Evolutionary conservation across 2,888 invertebrate genomes (phyloP), one percentile per base, ranked within the genome.

Genomic region (Nomada lathburiana): DNA sequence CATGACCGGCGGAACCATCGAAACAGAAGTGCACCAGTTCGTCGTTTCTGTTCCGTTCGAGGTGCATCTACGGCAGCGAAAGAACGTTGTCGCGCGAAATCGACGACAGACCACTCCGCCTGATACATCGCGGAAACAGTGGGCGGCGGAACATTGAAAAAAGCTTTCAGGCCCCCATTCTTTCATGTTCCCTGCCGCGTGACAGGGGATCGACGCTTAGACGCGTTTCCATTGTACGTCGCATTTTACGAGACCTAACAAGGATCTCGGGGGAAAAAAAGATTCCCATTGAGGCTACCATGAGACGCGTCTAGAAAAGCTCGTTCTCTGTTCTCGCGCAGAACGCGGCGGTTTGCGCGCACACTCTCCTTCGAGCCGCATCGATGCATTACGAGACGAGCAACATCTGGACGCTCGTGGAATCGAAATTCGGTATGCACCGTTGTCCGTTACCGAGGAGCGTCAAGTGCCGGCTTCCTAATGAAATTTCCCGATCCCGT

Each of bases 101-200:
- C 80, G 68, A 82, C 65, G 74, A 52, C 26, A 29, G 18, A 70
- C 42, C 55, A 74, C 70, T 60, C 57, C 62, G 36, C 42, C 52
- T 67, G 81, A 70, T 73, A 52, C 70, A 74, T 78, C 77, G 72
- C n/a, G 18, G 11, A 36, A 63, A 52, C 80, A 60, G 55, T 62
- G 50, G 82, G 82, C 13, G 82, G 71, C 20, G 75, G 68, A 71
- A 71, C 80, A 75, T 57, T 80, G 80, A 82, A 82, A 82, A 80
- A 80, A 80, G 75, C 82, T 82, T 80, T 82, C 80, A 82, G 64
- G 20, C 13, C 4, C 4, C 53, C 80, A 76, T 80, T 82, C 70
- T 80, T 72, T 73, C 29, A 23, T 52, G 57, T 75, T 77, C 2
- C 65, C 52, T 52, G 62, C 2, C 23, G 71, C 82, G 72, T 72